Base-by-base conservation (phyloP, 2,113 vertebrate species). In the Ictalurus furcatus region DNA sequence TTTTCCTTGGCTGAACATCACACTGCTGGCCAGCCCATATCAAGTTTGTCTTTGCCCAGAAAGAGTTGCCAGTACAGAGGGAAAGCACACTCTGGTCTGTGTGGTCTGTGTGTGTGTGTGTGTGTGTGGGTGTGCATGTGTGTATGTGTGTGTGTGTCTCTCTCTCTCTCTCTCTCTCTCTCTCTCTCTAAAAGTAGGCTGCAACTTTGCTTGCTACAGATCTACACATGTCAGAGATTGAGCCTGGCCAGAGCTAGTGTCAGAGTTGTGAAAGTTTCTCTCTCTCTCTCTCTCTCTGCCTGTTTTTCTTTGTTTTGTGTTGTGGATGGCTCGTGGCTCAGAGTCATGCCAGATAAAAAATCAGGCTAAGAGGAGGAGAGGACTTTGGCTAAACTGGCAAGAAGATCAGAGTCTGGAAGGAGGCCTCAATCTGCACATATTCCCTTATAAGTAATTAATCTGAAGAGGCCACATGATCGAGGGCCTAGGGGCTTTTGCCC, bases 371-470 rank as follows among this genome's bases (percentile, higher is more conserved):
- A 65, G 40, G 65, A 82, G 79, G 54, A 85, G 88, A 88, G 83
- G 69, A 86, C 84, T 88, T 88, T 86, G 90, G 90, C 88, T 89
- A 90, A 91, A 88, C 91, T 91, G 89, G 91, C 87, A 91, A 78
- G 37, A 80, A 91, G 80, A 91, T 91, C 90, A 92, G 79, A 92
- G 90, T 88, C 87, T 87, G 90, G 88, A 88, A 90, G 73, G 67
- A 90, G 91, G 78, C 87, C 78, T 88, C 84, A 85, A 91, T 92
- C 91, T 86, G 88, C 92, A 90, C 90, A 90, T 93, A 91, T 89
- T 90, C 89, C 89, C 88, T 90, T 92, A 92, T 92, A 90, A 93
- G 90, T 90, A 91, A 91, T 91, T 93, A 85, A 92, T 90, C 87
- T 86, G 85, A 89, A 90, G 89, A 90, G 89, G 58, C 87, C 87